Evolutionary conservation across 35 echinoderm and acorn worm species (phyloP), one percentile per base, ranked within the genome.

Genomic region (Heliocidaris erythrogramma): DNA sequence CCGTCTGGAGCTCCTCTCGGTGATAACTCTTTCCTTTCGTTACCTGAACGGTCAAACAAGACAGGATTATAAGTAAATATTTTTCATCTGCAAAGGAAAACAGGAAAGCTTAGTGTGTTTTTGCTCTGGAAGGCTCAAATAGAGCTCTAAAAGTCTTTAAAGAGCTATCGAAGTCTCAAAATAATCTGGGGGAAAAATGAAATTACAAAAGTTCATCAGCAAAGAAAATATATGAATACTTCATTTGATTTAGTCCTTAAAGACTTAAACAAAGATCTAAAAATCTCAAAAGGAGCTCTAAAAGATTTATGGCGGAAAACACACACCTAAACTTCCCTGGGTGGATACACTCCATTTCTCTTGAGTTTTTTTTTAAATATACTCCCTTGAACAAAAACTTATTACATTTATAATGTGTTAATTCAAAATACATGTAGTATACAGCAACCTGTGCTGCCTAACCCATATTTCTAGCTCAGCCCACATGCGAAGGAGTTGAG

Each of bases 1-100:
- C 87, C 87, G 42, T 89, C 87, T 47, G 87, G 31, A 5, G 87
- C 7, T 32, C 87, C 87, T 42, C 87, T 14, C 30, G 87, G 87
- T 89, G 87, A 89, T 16, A 89, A 32, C 14, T 89, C 87, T 35
- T 89, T 89, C 87, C 87, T 89, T 48, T 89, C 87, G 24, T 89
- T 89, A 78, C 65, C 65, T 78, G 65, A 78, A 78, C 7, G n/a
- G 17, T 27, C 65, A 78, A 27, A 78, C 65, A 78, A 78, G 27
- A 78, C 7, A 78, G 27, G 65, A 78, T 78, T 24, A 78, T 78
- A 7, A 7, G n/a, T 78, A 78, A 56, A 14, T 56, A 27, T 78
- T 78, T 21, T 24, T 78, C 65, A 7, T 78, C 0, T 12, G 52
- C 2, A 78, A 42, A 27, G 65, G 7, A 78, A 3, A 78, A 71